These are phyloP conservation scores for Dromococcyx pavoninus DNA, from an alignment of 2,797 vertebrate genomes.

Conservation along the genomic window DNA sequence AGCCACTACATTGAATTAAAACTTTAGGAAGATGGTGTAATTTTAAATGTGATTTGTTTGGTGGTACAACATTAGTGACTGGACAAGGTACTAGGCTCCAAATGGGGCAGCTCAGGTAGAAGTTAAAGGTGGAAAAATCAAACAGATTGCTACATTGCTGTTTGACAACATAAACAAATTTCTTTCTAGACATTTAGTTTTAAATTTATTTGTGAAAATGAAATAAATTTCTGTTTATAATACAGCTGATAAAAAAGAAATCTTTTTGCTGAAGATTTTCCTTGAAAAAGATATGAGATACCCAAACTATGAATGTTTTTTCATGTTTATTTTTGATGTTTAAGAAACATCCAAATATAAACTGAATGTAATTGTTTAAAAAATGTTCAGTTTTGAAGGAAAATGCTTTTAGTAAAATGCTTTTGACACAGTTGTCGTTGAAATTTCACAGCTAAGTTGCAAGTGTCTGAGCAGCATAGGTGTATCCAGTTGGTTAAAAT, in stretches of 20 bases:
- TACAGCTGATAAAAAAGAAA: neutral
- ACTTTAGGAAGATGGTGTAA: neutral
- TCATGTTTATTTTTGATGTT: neutral
- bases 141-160: neutral
- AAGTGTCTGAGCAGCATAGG: neutral
- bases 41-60: slow-evolving; percentile 36
- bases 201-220: neutral
- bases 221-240: neutral
- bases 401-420: neutral
- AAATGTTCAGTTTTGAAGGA: neutral
- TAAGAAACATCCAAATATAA: neutral
- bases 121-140: neutral
- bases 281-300: neutral
- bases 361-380: neutral
- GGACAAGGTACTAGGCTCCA: neutral
- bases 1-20: slow-evolving; percentile 40
- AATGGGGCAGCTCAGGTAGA: neutral
- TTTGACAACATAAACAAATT: neutral
- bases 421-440: neutral
- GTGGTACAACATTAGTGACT: neutral
- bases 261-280: neutral
- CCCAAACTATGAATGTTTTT: rapidly evolving
- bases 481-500: neutral
- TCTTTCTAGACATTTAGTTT: neutral
- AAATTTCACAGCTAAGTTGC: neutral